Conservation (phyloP, 2,797 vertebrate species). For the Myioborus melanocephalus region DNA sequence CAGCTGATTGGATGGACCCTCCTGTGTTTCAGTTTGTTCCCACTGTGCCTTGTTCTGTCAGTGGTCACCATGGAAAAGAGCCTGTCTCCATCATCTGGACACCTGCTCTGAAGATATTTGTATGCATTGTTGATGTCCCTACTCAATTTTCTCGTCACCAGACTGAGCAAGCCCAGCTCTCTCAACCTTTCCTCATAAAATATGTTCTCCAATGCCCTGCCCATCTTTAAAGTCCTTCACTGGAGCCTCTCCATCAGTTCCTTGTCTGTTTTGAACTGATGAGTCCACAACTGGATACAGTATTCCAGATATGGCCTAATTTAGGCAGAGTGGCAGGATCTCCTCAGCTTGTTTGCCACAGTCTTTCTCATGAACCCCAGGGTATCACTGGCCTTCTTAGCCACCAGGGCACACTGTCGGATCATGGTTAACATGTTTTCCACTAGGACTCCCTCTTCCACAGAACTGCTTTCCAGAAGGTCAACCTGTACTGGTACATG, state of each 20-base stretch:
- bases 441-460: neutral
- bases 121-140: too few species aligned
- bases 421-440: neutral
- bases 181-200: neutral
- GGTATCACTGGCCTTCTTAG: neutral
- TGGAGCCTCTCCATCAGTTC: neutral
- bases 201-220: neutral
- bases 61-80: neutral
- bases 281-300: neutral
- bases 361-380: neutral
- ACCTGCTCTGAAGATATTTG: neutral
- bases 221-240: neutral
- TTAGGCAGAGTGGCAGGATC: neutral
- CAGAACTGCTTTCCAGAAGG: neutral
- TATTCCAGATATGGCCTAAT: neutral
- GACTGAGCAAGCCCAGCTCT: neutral
- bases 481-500: neutral
- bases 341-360: neutral
- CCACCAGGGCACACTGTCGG: accelerated
- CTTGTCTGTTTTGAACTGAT: neutral
- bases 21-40: neutral
- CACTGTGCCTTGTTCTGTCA: neutral
- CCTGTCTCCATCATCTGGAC: neutral
- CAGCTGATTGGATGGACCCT: neutral
- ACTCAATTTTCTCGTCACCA: neutral